Base-by-base conservation (phyloP, 2,797 vertebrate genomes). In the Gymnopithys bicolor region DNA sequence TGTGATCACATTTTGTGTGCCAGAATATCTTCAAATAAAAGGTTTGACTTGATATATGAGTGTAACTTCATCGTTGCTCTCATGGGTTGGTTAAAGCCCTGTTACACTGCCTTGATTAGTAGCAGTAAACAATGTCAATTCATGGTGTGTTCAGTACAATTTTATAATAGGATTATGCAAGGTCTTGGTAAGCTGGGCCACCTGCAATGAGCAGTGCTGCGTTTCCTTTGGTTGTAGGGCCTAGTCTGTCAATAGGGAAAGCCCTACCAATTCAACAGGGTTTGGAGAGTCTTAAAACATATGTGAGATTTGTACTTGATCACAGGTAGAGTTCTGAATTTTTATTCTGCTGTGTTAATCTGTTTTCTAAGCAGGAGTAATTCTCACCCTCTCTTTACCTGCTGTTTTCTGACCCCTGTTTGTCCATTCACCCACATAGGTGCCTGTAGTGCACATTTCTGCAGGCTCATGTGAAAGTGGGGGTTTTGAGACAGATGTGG, bases 121-220 rank as follows among this genome's bases (percentile, higher is more conserved):
- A 58, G 7, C 5, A 62, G 28, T 71, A 49, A 62, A 22, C 5
- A 56, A 27, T 48, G 32, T 70, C 23, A 62, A 14, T 19, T 63
- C 0, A 0, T 0, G 3, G 10, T 41, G 9, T 32, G 13, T 48
- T 89, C 39, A 51, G 22, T 89, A n/a, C 1, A 1, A 9, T 85
- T 90, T 89, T 56, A 6, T 30, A 55, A 10, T 33, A 75, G 53
- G 12, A n/a, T 91, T 74, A 18, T 1, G 5, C 30, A 35, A 74
- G 19, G 25, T 37, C 24, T 53, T 45, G 33, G 19, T 60, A 56
- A 67, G 5, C 60, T 2, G 1, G 32, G 37, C 11, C 32, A 53
- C 27, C 18, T 73, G n/a, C 5, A 3, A 1, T 32, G 11, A 13
- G 16, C 10, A 83, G 60, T 32, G 17, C 48, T 67, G 23, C 19